Base-by-base conservation (phyloP, 2,888 invertebrate species). In the Poecilobothrus nobilitatus region DNA sequence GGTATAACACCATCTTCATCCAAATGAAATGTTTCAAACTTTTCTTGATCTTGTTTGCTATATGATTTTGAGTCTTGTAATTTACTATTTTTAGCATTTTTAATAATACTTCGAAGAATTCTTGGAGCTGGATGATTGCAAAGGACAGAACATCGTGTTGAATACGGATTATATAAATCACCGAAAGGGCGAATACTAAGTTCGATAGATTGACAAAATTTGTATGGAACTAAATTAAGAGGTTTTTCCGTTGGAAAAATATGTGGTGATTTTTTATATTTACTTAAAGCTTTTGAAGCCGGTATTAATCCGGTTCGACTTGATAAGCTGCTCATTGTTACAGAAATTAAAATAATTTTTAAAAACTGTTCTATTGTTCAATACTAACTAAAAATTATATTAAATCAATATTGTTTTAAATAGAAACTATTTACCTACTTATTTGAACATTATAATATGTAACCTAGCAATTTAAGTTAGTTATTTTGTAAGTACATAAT, bases 101-200 rank as follows among this genome's bases (percentile, higher is more conserved):
- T 88, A 2, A 92, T 87, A 67, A 88, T 85, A 76, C 90, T 87
- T 78, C 87, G 90, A 0, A 89, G 88, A 66, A 88, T 89, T 22
- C 83, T 85, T 70, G 91, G 91, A 1, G 91, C 89, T 0, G 93
- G 93, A 80, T 94, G 93, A 79, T 93, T 93, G 82, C 93, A 93
- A 10, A 93, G 84, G 9, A 93, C 88, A 0, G 93, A 93, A 77
- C 93, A 94, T 8, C 88, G 88, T 71, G 88, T 86, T 0, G 91
- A 86, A 80, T 90, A 93, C 0, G 93, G 93, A 80, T 93, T 93
- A 81, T 88, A 92, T 0, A 93, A 83, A 0, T 90, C 91, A 3
- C 92, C 91, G 76, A 90, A 91, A 0, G 92, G 92, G 66, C 92
- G 88, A 63, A 92, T 82, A 70, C 88, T 86, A 70, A 89, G 89